These are phyloP conservation scores for Tiliacea citrago DNA, from an alignment of 2,888 invertebrate genomes.

Conservation along the genomic window DNA sequence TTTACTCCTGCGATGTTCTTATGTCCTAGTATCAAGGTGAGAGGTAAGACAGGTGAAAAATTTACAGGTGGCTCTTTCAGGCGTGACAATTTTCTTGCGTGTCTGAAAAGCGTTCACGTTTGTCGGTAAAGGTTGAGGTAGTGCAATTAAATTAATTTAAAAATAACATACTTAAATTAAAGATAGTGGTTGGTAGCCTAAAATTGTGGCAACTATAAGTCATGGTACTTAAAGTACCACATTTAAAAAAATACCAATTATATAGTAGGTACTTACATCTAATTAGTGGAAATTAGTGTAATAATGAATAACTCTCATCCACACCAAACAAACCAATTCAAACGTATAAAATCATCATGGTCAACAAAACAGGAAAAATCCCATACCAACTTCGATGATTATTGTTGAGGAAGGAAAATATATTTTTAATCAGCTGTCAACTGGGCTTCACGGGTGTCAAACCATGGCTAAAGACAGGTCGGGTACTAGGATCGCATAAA, in stretches of 20 bases:
- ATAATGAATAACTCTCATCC: not conserved
- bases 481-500: conserved; percentile 80
- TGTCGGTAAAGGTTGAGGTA: not conserved
- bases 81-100: conserved; percentile 61
- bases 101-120: conserved; percentile 1
- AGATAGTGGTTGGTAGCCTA: no score
- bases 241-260: not conserved
- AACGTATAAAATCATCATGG: not conserved
- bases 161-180: not conserved
- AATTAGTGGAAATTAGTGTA: not conserved
- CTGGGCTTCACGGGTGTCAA: conserved; percentile 86
- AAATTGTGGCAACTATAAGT: not conserved
- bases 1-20: conserved; percentile 74
- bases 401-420: conserved; percentile 36
- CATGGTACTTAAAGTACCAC: no score
- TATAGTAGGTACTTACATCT: not conserved
- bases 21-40: conserved; percentile 86
- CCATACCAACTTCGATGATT: not conserved
- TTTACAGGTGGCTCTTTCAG: conserved; percentile 75
- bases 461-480: conserved; percentile 87
- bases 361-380: conserved; percentile 7
- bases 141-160: not conserved
- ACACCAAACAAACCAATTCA: not conserved
- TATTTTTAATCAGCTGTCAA: conserved; percentile 82
- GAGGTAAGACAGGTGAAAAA: conserved; percentile 87